A percentile compares a stretch with the other conserved stretches of the same genome.
Evolutionary conservation across 2,797 vertebrate genomes (phyloP).

Genomic region (Myiotriccus ornatus): DNA sequence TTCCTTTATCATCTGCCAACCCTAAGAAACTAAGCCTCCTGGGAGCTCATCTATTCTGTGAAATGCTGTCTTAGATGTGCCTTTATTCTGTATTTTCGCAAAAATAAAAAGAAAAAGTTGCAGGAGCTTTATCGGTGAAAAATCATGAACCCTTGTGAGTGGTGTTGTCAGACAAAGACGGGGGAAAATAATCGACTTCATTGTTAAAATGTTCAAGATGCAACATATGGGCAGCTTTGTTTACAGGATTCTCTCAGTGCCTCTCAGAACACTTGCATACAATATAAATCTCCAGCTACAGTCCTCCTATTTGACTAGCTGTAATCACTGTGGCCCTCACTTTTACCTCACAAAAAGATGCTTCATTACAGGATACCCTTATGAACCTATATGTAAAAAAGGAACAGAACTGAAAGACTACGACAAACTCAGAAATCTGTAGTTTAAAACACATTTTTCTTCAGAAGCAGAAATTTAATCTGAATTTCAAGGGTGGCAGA

Average conservation of each 20-base stretch:
- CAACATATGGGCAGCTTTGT: neutral
- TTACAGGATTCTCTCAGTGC: neutral
- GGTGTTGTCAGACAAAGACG: neutral
- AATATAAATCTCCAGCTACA: neutral
- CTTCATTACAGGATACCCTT: neutral
- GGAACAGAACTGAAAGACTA: neutral
- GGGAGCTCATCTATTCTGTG: slow-evolving; percentile 47
- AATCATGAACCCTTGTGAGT: neutral
- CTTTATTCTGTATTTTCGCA: neutral
- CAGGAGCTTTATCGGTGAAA: neutral
- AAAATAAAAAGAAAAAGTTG: neutral
- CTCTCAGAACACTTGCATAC: neutral
- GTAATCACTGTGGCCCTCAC: neutral
- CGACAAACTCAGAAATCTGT: fast-evolving
- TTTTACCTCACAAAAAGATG: neutral
- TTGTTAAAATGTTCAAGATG: neutral
- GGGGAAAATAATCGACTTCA: neutral
- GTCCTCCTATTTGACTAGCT: neutral
- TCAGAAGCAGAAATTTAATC: neutral
- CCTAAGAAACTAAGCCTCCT: neutral
- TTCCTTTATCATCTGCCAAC: slow-evolving; percentile 36
- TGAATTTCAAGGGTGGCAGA: neutral
- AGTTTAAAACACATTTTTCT: neutral
- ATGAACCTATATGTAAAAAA: fast-evolving
- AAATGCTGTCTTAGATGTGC: neutral